A percentile compares a stretch with the other conserved stretches of the same genome.
Conservation (phyloP, 2,888 invertebrate species). For the Apodemia mormo region DNA sequence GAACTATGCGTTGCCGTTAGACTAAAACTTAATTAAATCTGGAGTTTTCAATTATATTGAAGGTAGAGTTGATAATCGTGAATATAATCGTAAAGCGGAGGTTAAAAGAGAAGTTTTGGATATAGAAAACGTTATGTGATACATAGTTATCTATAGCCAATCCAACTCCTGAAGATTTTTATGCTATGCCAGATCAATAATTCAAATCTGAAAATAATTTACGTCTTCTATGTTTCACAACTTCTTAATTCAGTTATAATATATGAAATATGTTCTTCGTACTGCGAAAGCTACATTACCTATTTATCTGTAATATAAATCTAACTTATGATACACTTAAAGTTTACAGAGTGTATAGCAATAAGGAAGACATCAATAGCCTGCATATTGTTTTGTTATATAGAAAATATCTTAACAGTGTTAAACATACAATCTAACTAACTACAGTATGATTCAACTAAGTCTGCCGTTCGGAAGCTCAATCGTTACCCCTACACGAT, state of each 20-base stretch:
- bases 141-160: no score
- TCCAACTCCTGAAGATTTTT: no score
- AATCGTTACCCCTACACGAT: neutral
- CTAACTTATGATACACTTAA: slow-evolving; percentile 36
- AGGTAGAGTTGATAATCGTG: no score
- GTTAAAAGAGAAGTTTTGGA: no score
- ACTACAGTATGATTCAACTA: neutral
- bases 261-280: neutral
- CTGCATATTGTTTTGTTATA: slow-evolving; percentile 75
- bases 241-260: neutral
- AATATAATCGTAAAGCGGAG: no score
- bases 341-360: slow-evolving; percentile 77
- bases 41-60: no score
- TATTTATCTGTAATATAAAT: slow-evolving; percentile 19
- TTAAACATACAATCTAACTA: slow-evolving; percentile 16
- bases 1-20: no score
- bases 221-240: no score
- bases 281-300: slow-evolving; percentile 30
- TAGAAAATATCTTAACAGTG: slow-evolving; percentile 56
- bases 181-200: no score
- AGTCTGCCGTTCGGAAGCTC: neutral
- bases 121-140: no score
- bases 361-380: slow-evolving; percentile 81
- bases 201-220: no score
- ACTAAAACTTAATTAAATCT: no score